phyloP scores from a whole-genome alignment of 2,888 invertebrate species.

The Sepioteuthis lessoniana region DNA sequence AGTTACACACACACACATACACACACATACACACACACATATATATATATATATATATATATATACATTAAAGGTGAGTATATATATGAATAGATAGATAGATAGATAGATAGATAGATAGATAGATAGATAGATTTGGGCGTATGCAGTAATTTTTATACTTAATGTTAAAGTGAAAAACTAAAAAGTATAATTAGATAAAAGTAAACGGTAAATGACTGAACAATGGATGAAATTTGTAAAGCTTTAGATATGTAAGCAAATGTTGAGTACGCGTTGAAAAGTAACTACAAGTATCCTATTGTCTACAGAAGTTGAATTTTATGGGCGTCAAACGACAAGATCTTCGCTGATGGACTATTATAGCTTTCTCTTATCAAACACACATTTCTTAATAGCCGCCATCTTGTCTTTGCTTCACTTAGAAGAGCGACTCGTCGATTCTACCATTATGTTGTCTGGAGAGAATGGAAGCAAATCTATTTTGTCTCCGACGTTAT shows the following conservation, averaged over 20 bases:
- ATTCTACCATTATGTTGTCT: background rate
- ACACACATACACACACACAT: no score
- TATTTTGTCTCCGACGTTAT: background rate
- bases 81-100: background rate
- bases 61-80: no score
- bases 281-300: background rate
- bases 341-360: background rate
- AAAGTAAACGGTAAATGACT: background rate
- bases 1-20: no score
- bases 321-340: background rate
- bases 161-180: background rate
- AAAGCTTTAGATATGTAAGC: background rate
- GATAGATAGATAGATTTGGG: background rate
- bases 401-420: background rate
- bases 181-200: background rate
- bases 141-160: background rate
- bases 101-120: background rate
- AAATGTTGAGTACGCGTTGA: background rate
- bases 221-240: background rate
- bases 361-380: background rate
- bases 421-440: background rate
- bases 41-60: no score
- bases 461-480: background rate
- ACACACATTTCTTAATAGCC: background rate
- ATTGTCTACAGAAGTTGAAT: conserved; percentile 5